Base-by-base conservation (phyloP, 2,888 invertebrate species). In the Campaea margaritaria region DNA sequence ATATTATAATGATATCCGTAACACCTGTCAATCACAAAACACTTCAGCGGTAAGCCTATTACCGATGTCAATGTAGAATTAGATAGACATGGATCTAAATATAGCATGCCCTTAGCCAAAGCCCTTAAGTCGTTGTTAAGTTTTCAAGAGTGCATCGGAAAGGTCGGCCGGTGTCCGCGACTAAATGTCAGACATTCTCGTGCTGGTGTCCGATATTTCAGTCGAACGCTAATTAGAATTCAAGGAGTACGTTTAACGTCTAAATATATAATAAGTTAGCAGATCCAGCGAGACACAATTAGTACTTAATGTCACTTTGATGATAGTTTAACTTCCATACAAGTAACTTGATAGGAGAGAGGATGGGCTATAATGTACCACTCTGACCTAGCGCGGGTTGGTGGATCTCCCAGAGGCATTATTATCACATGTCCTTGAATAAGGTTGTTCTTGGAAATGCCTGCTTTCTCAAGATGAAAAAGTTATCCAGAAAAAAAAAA, bases 111-210 rank as follows among this genome's bases (percentile, higher is more conserved):
- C 36, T 14, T 34, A 16, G 34, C 15, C 28, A n/a, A 34, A 38
- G 15, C 16, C 50, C 15, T 43, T 10, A 38, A 38, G 27, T 36
- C 0, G 44, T 21, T 5, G 38, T 53, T 44, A 16, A 53, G 27
- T 53, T 59, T 53, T 52, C 44, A 41, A 27, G 27, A 53, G 48
- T 49, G 48, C 58, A 53, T 53, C 11, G 28, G 38, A 53, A 59
- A 59, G 53, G 54, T 60, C 55, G 42, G 42, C 38, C 55, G 38
- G 42, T 43, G 50, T 55, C 38, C 50, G 28, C 41, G 11, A 12
- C 11, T 41, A 55, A 60, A 60, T 60, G 59, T 42, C 50, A 54
- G 45, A 49, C 52, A 52, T 21, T 14, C 39, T 49, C 60, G 43
- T 31, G 47, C 31, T 49, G 45, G 49, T 41, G 28, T 31, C 46